phyloP scores from a whole-genome alignment of 2,797 vertebrate species.

The Esox masquinongy region DNA sequence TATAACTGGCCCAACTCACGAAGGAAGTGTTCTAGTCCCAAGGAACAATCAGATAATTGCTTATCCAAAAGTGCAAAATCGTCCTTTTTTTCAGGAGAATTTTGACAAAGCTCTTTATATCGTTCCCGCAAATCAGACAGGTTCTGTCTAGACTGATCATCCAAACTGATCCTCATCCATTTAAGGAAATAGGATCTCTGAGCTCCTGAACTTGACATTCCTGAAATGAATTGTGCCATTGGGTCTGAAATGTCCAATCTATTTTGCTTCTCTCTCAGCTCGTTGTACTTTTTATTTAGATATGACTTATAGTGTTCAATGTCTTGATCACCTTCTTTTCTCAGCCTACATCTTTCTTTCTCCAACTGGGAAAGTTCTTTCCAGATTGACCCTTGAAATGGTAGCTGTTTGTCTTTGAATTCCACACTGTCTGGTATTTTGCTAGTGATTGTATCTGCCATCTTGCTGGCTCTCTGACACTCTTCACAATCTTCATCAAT shows the following conservation, averaged over 20 bases:
- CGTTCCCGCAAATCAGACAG: conserved; percentile 39
- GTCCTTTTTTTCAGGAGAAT: conserved; percentile 2
- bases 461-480: conserved; percentile 49
- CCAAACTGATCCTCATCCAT: conserved; percentile 70
- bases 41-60: conserved; percentile 44
- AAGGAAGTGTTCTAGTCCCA: conserved; percentile 42
- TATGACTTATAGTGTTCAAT: conserved; percentile 41
- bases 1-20: too few relatives aligned
- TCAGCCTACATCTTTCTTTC: conserved; percentile 62
- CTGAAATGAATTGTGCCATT: conserved; percentile 56
- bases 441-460: conserved; percentile 44
- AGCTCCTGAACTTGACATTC: conserved; percentile 25
- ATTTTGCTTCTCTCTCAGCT: conserved; percentile 55
- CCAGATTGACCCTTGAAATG: conserved; percentile 64
- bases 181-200: conserved; percentile 67
- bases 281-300: conserved; percentile 43
- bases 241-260: conserved; percentile 31
- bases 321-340: neutral
- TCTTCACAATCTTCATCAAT: conserved; percentile 64
- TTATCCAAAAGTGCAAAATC: too few relatives aligned
- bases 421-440: conserved; percentile 35
- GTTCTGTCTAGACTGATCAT: conserved; percentile 37
- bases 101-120: conserved; percentile 40
- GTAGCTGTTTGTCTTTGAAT: conserved; percentile 60
- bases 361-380: conserved; percentile 52